phyloP scores from a whole-genome alignment of 1,140 invertebrate genomes.

The Stenopsyche tienmushanensis region DNA sequence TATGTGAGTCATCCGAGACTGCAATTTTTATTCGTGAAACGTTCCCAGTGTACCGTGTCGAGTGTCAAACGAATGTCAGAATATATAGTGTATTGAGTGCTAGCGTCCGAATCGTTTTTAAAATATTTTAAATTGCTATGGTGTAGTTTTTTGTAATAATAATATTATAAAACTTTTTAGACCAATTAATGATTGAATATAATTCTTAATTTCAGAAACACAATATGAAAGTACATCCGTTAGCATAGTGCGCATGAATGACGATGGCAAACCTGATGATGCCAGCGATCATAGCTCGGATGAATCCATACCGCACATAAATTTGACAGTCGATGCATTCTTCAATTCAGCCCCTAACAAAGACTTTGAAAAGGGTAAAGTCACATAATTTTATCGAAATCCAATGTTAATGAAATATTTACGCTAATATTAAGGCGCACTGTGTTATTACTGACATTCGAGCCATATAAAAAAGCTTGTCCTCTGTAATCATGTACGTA shows the following conservation, averaged over 20 bases:
- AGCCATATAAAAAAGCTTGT: no score
- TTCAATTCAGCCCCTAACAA: constrained; percentile 23
- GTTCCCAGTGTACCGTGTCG: no score
- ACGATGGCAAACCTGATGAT: constrained; percentile 32
- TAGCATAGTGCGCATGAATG: constrained; percentile 51
- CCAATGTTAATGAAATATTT: background rate
- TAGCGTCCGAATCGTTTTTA: background rate
- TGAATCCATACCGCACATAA: constrained; percentile 33
- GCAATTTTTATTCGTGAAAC: no score
- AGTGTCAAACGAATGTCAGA: no score
- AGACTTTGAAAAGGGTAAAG: constrained; percentile 23
- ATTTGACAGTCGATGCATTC: constrained; percentile 35
- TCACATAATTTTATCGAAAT: constrained; percentile 3
- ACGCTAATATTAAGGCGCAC: no score
- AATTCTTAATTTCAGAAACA: constrained; percentile 21
- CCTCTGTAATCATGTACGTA: no score
- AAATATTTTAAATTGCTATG: background rate
- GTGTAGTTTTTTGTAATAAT: no score
- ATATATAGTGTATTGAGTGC: no score
- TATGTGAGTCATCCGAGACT: no score
- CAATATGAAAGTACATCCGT: constrained; percentile 40
- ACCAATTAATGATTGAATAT: background rate
- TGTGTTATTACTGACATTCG: no score
- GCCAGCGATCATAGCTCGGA: constrained; percentile 37
- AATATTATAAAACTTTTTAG: no score